Evolutionary conservation across 2,113 vertebrate genomes (phyloP).

Genomic region (Probosciger aterrimus): DNA sequence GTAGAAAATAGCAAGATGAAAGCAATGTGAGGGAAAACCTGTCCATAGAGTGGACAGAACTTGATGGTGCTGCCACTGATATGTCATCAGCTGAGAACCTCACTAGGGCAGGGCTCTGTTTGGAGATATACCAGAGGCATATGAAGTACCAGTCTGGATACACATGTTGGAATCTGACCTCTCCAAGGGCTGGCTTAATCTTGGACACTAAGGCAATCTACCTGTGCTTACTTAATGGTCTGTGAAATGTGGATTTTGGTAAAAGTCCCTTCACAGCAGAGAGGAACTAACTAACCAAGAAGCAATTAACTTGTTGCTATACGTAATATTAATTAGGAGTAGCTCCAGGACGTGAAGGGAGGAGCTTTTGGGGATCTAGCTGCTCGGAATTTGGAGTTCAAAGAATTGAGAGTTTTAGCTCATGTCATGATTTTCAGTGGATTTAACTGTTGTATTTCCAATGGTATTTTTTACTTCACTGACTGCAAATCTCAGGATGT

Average conservation of each 20-base stretch:
- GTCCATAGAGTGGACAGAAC: background rate
- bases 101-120: background rate
- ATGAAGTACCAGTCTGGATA: background rate
- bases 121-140: background rate
- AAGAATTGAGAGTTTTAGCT: background rate
- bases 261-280: background rate
- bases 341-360: background rate
- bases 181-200: background rate
- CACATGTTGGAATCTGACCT: background rate
- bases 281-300: background rate
- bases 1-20: background rate
- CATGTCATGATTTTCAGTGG: background rate
- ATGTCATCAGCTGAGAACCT: background rate
- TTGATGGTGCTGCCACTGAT: background rate
- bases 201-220: background rate
- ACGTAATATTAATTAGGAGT: background rate
- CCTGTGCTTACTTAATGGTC: background rate
- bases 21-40: background rate
- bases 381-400: background rate
- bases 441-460: background rate
- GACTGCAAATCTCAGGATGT: background rate
- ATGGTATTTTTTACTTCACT: background rate
- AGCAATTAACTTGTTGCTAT: background rate
- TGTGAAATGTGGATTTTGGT: background rate
- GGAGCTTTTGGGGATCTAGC: background rate